These are phyloP conservation scores for Tridacna gigas DNA, from an alignment of 2,888 invertebrate species.

Conservation along the genomic window DNA sequence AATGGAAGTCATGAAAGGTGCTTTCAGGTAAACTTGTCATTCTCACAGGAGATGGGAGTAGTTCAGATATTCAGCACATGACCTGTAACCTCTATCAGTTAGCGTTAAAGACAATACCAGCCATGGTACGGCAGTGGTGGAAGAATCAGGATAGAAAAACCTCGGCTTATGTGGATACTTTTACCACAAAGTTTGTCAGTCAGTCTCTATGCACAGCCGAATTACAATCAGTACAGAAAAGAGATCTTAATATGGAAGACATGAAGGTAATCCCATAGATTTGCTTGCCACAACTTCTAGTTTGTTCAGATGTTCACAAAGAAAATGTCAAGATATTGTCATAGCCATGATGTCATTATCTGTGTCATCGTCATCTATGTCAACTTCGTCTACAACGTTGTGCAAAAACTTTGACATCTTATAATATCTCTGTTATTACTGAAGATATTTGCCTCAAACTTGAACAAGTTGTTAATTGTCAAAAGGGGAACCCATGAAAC, in stretches of 20 bases:
- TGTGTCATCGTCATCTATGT: too few species aligned
- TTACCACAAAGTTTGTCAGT: slow-evolving; percentile 88
- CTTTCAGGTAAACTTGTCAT: not conserved
- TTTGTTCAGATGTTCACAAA: too few species aligned
- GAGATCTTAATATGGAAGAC: slow-evolving; percentile 72
- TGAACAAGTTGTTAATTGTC: too few species aligned
- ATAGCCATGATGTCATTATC: too few species aligned
- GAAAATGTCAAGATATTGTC: too few species aligned
- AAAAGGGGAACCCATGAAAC: too few species aligned
- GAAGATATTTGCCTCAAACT: too few species aligned
- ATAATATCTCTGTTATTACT: too few species aligned
- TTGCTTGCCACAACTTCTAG: too few species aligned
- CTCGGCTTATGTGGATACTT: slow-evolving; percentile 89
- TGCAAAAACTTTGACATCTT: too few species aligned
- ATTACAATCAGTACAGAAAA: slow-evolving; percentile 87
- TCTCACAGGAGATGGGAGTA: slow-evolving; percentile 34
- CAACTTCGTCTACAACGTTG: too few species aligned
- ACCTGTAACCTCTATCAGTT: slow-evolving; percentile 89
- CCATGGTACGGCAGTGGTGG: slow-evolving; percentile 92
- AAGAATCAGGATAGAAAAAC: slow-evolving; percentile 88
- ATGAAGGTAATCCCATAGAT: slow-evolving; percentile 66
- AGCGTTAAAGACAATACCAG: slow-evolving; percentile 89
- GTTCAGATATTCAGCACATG: slow-evolving; percentile 86
- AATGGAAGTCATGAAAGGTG: too few species aligned
- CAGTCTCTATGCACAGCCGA: slow-evolving; percentile 89